Conservation (phyloP, 2,113 vertebrate species). For the Platysteira castanea region DNA sequence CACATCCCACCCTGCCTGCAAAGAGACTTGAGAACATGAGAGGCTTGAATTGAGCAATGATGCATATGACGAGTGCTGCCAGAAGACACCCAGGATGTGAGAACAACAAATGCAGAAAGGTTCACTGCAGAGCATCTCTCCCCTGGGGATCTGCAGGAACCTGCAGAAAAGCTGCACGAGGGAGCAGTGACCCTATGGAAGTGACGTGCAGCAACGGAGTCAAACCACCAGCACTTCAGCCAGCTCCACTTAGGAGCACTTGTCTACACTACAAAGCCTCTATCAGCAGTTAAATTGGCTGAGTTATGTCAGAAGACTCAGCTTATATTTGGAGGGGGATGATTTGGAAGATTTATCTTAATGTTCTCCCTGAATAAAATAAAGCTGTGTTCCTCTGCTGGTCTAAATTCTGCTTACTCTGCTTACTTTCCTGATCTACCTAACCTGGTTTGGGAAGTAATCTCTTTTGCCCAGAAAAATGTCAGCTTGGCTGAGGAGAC, state of each 20-base stretch:
- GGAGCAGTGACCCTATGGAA: background rate
- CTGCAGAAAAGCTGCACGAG: background rate
- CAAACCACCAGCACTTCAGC: background rate
- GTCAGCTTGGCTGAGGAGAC: background rate
- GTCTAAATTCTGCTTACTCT: background rate
- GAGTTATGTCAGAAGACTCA: slow-evolving; percentile 13
- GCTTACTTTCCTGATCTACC: background rate
- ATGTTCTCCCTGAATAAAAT: background rate
- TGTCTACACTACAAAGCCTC: background rate
- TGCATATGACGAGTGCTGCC: background rate
- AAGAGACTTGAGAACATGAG: background rate
- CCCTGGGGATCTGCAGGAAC: background rate
- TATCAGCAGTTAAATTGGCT: background rate
- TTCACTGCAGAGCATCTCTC: background rate
- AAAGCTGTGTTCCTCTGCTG: background rate
- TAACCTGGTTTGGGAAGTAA: background rate
- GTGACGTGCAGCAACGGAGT: background rate
- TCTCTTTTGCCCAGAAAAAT: background rate
- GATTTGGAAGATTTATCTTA: slow-evolving; percentile 34
- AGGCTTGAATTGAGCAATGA: background rate
- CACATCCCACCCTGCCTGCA: background rate
- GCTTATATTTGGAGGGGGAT: background rate
- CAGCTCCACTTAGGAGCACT: background rate
- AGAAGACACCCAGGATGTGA: background rate
- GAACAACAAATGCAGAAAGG: background rate